Evolutionary conservation across 2,888 invertebrate species (phyloP), one percentile per base, ranked within the genome.

Genomic region (Ennomos fuscantarius): DNA sequence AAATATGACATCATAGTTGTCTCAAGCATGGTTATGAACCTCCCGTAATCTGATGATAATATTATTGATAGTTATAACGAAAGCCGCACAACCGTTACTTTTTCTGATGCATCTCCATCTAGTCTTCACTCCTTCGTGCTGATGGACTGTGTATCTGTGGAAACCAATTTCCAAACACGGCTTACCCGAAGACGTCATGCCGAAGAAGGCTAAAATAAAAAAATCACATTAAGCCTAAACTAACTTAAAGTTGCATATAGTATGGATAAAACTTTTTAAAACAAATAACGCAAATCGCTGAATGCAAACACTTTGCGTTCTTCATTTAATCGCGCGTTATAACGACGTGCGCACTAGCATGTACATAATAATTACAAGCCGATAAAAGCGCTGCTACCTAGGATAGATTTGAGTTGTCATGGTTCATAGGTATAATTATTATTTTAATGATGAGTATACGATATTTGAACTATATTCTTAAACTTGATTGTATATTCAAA

Each of bases 81-180:
- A 75, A 0, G 83, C 81, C 13, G 66, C 62, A 45, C 84, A 84
- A n/a, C 68, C 68, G 0, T 6, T 70, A 66, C 9, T 49, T 45
- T 11, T 70, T 63, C 60, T 75, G 24, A 46, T 61, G 64, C 77
- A 78, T 50, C 84, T 78, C 40, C 79, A 66, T 77, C 84, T 82
- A 42, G 77, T 70, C 11, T 67, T 73, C 37, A 69, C 41, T 1
- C 89, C 88, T 63, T 90, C 89, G 47, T 87, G 77, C 63, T 89
- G 89, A 55, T 89, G 89, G 1, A 89, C 68, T 0, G 84, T 88
- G 60, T 78, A 89, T 48, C 81, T 78, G 11, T 82, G 66, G 0
- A 43, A 11, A 0, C 81, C 84, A 9, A 89, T 76, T 41, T 86
- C 74, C 31, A 89, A 68, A 39, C 87, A 89, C 12, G 82, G 79